These are phyloP conservation scores for Lindbergichthys nudifrons DNA, from an alignment of 2,797 vertebrate species.

Conservation along the genomic window DNA sequence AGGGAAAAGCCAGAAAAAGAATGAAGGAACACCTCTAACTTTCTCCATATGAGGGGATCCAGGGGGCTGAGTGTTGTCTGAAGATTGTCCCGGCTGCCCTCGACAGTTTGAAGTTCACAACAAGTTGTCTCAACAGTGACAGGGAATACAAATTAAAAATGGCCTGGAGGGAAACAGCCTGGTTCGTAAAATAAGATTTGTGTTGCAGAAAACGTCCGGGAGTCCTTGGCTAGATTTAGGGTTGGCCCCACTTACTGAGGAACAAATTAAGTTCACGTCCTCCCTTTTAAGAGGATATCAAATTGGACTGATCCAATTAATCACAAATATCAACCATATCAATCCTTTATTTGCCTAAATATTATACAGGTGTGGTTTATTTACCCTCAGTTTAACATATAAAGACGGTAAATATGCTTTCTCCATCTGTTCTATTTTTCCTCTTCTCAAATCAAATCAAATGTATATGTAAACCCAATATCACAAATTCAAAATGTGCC, in stretches of 20 bases:
- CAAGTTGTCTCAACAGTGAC: slow-evolving; percentile 11
- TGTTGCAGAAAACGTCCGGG: neutral
- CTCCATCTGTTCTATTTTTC: slow-evolving; percentile 22
- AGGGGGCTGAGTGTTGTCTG: neutral
- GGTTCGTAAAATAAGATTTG: slow-evolving; percentile 42
- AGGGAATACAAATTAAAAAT: slow-evolving; percentile 63
- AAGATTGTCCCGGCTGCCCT: slow-evolving; percentile 1
- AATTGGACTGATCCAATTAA: neutral
- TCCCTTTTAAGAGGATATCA: neutral
- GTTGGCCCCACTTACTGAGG: neutral
- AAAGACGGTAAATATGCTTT: slow-evolving; percentile 30
- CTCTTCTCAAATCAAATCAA: slow-evolving; percentile 1
- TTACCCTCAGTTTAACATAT: neutral
- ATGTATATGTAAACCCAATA: too few species aligned
- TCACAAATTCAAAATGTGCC: too few species aligned
- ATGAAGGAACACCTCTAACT: neutral
- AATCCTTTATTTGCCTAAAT: slow-evolving; percentile 21
- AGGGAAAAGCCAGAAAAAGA: too few species aligned
- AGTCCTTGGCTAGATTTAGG: slow-evolving; percentile 12
- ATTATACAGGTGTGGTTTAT: slow-evolving; percentile 6
- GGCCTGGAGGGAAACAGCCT: slow-evolving; percentile 25
- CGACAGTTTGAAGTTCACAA: slow-evolving; percentile 2
- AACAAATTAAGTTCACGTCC: neutral
- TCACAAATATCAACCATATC: too few species aligned
- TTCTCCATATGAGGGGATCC: neutral